These are phyloP conservation scores for Micromussa lordhowensis DNA, from an alignment of 92 coral and sea anemone genomes.

Conservation along the genomic window DNA sequence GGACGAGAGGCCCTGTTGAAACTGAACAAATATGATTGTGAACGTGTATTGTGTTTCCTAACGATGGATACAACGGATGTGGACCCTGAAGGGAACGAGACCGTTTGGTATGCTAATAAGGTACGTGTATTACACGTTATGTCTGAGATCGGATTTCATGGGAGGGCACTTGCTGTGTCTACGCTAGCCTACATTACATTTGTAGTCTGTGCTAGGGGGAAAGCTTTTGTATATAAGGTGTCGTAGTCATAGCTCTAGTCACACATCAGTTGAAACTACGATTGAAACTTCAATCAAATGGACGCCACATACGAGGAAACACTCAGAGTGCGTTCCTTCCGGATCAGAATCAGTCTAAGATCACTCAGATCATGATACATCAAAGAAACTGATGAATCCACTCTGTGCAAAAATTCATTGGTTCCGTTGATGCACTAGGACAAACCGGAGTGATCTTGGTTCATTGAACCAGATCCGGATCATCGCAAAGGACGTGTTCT, in stretches of 20 bases:
- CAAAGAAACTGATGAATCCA: too few species aligned
- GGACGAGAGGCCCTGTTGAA: constrained; percentile 59
- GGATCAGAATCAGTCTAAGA: too few species aligned
- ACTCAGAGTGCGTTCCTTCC: background rate
- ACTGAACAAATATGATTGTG: constrained; percentile 38
- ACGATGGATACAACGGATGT: constrained; percentile 64
- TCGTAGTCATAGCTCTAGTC: background rate
- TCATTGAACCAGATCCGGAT: too few species aligned
- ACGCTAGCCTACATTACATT: background rate
- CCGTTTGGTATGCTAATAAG: constrained; percentile 54
- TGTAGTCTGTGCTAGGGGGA: background rate
- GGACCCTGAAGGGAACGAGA: constrained; percentile 68
- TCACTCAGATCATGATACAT: too few species aligned
- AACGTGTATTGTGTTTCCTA: constrained; percentile 43
- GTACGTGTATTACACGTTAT: background rate
- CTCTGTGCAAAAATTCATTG: too few species aligned
- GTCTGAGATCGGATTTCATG: background rate
- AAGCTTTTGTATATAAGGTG: background rate
- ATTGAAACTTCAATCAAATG: background rate
- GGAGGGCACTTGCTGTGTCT: background rate
- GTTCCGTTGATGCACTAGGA: too few species aligned
- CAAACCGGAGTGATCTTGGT: too few species aligned
- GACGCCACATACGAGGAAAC: background rate
- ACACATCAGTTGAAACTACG: background rate
- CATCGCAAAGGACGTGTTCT: too few species aligned